These are phyloP conservation scores for Anguilla obscura DNA, from an alignment of 2,797 vertebrate genomes.

Conservation along the genomic window DNA sequence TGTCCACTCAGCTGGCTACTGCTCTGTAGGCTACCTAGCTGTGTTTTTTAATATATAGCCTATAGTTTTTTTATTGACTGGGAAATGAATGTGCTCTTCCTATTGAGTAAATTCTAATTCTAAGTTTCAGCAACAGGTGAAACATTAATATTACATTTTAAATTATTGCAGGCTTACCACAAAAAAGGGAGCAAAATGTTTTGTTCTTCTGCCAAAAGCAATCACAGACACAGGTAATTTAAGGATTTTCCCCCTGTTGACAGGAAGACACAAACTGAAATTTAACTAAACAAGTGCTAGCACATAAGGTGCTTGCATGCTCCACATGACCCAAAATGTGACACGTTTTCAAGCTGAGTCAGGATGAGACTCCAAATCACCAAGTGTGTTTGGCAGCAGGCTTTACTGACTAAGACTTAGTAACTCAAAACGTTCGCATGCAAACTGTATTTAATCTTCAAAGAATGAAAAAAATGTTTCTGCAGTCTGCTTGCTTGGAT, in stretches of 20 bases:
- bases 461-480: not conserved
- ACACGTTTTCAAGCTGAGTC: not conserved
- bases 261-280: not conserved
- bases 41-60: not conserved
- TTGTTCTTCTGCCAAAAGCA: not conserved
- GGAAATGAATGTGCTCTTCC: not conserved
- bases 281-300: not conserved
- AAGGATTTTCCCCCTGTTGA: constrained; percentile 1
- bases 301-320: not conserved
- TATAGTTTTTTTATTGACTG: not conserved
- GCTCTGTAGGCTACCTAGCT: not conserved
- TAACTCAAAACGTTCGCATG: not conserved
- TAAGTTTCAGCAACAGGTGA: constrained; percentile 2
- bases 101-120: not conserved
- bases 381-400: not conserved
- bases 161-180: constrained; percentile 1
- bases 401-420: not conserved
- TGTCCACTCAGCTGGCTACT: not conserved
- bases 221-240: not conserved
- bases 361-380: not conserved
- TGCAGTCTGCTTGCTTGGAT: not conserved
- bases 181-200: not conserved
- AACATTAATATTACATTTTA: not conserved
- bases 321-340: not conserved
- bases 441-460: not conserved